Conservation (phyloP, 2,888 invertebrate species). For the Dendrolimus houi region DNA sequence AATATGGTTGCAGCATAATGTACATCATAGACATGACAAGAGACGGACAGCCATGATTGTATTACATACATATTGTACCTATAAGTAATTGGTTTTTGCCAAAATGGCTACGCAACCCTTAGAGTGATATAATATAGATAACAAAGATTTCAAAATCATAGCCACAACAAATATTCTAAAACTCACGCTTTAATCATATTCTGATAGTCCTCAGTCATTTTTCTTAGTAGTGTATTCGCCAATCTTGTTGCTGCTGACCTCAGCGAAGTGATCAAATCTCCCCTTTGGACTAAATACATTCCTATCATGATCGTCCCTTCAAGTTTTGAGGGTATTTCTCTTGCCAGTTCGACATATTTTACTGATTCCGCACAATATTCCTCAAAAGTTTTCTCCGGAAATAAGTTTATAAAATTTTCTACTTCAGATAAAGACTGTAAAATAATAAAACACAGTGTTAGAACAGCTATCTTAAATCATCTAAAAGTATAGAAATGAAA, state of each 20-base stretch:
- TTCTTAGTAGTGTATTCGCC: conserved; percentile 81
- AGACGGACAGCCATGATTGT: too few species aligned
- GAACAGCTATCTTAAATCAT: too few species aligned
- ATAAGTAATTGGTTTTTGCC: too few species aligned
- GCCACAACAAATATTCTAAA: not conserved
- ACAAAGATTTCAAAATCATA: too few species aligned
- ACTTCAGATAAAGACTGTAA: conserved; percentile 56
- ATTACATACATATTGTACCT: too few species aligned
- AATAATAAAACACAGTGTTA: not conserved
- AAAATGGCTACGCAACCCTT: too few species aligned
- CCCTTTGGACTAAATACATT: conserved; percentile 90
- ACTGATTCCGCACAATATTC: conserved; percentile 78
- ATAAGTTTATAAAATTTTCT: conserved; percentile 79
- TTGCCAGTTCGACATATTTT: conserved; percentile 78
- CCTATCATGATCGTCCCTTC: conserved; percentile 85
- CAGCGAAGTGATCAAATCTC: conserved; percentile 84
- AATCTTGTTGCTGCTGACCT: conserved; percentile 81
- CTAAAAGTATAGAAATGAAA: too few species aligned
- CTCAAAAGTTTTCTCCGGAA: conserved; percentile 78
- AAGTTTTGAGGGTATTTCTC: conserved; percentile 75
- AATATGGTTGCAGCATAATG: too few species aligned
- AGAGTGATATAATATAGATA: too few species aligned
- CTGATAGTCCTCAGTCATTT: conserved; percentile 89
- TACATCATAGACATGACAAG: too few species aligned
- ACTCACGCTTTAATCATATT: conserved; percentile 83